Conservation (phyloP, 2,797 vertebrate genomes). For the Euthynnus affinis region DNA sequence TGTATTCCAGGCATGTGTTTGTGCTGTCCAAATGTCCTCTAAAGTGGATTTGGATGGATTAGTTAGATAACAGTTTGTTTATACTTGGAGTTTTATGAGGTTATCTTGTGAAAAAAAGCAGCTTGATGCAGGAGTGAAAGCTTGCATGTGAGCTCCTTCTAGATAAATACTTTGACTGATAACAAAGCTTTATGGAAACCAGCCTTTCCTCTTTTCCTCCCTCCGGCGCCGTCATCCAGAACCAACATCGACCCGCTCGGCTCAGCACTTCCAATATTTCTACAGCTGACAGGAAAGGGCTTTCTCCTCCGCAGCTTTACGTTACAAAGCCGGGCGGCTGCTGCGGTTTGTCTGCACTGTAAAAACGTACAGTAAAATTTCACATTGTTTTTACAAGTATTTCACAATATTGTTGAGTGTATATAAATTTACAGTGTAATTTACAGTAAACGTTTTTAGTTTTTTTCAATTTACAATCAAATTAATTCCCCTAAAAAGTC, state of each 20-base stretch:
- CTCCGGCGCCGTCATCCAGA: slow-evolving; percentile 8
- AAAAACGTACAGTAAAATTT: not conserved
- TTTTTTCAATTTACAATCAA: too few species aligned
- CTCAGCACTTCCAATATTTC: slow-evolving; percentile 54
- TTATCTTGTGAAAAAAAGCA: not conserved
- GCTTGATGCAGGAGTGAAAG: not conserved
- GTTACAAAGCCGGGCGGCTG: not conserved
- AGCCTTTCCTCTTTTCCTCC: not conserved
- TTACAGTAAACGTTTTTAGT: too few species aligned
- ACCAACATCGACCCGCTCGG: slow-evolving; percentile 26
- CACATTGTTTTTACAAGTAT: too few species aligned
- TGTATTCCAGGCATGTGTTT: not conserved
- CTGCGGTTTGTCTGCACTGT: slow-evolving; percentile 14
- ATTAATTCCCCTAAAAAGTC: too few species aligned
- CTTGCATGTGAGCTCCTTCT: not conserved
- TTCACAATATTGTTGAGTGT: not conserved
- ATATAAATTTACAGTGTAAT: not conserved
- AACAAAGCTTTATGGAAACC: slow-evolving; percentile 33
- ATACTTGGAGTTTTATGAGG: not conserved
- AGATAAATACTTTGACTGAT: slow-evolving; percentile 22
- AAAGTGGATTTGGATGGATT: not conserved
- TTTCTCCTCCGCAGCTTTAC: slow-evolving; percentile 9
- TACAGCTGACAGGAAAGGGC: slow-evolving; percentile 48
- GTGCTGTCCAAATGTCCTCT: not conserved
- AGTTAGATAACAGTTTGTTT: not conserved